Conservation (phyloP, 2,113 vertebrate genomes). For the Delphinapterus leucas region DNA sequence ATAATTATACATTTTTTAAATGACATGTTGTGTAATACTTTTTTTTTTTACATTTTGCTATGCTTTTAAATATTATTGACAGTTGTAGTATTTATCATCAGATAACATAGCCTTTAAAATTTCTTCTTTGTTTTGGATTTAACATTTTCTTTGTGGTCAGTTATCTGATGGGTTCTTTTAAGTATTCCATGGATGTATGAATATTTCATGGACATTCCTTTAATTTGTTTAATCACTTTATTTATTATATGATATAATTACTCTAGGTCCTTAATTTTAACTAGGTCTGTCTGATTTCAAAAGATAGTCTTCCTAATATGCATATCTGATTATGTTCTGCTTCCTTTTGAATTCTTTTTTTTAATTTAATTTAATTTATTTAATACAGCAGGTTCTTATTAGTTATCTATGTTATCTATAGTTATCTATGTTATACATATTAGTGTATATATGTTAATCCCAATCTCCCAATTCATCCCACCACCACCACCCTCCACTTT, state of each 20-base stretch:
- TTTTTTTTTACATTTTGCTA: not conserved
- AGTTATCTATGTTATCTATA: too few species aligned
- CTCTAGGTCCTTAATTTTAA: not conserved
- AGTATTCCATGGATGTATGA: not conserved
- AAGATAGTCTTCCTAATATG: not conserved
- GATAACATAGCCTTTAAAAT: not conserved
- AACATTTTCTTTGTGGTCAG: slow-evolving; percentile 14
- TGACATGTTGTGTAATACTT: not conserved
- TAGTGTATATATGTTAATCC: too few species aligned
- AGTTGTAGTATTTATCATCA: not conserved
- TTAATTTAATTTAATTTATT: too few species aligned
- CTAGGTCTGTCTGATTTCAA: not conserved
- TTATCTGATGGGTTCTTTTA: slow-evolving; percentile 47
- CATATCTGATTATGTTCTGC: not conserved
- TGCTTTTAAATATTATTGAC: not conserved
- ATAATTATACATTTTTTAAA: not conserved
- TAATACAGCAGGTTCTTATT: too few species aligned
- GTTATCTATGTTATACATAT: too few species aligned
- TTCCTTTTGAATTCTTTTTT: not conserved
- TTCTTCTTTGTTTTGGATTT: slow-evolving; percentile 33
- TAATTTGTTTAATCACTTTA: slow-evolving; percentile 42
- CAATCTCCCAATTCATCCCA: too few species aligned
- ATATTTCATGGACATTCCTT: not conserved
- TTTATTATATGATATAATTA: slow-evolving; percentile 15
- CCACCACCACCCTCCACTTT: too few species aligned